These are phyloP conservation scores for Scomber scombrus DNA, from an alignment of 2,113 vertebrate genomes.

Conservation along the genomic window DNA sequence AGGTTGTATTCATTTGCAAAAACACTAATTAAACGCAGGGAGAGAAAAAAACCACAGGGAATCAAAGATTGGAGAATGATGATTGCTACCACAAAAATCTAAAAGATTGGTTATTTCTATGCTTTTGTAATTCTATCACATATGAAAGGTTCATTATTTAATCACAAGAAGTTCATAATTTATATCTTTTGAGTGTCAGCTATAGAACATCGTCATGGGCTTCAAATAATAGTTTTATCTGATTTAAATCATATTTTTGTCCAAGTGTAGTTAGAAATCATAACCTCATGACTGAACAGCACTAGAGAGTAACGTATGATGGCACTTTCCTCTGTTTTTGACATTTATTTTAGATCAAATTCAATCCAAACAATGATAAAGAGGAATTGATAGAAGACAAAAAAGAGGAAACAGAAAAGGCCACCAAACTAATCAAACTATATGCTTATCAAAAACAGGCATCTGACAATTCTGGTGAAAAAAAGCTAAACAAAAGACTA, in stretches of 20 bases:
- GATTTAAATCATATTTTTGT: too few relatives aligned
- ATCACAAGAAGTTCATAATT: background rate
- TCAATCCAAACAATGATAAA: background rate
- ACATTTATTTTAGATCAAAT: background rate
- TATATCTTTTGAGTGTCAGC: background rate
- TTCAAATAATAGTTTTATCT: too few relatives aligned
- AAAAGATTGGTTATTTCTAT: background rate
- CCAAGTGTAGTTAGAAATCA: too few relatives aligned
- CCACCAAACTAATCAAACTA: background rate
- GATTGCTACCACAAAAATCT: constrained; percentile 1
- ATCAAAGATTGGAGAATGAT: constrained; percentile 18
- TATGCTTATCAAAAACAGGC: background rate
- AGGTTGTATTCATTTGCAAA: constrained; percentile 40
- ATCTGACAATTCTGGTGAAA: background rate
- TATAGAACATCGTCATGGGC: background rate
- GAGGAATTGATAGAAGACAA: background rate
- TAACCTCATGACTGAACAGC: too few relatives aligned
- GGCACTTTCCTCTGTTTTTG: background rate
- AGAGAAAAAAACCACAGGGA: constrained; percentile 20
- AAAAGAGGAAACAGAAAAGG: background rate
- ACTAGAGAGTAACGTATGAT: background rate
- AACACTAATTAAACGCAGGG: constrained; percentile 31
- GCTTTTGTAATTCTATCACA: background rate
- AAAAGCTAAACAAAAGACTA: background rate
- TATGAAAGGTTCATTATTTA: background rate